Conservation (phyloP, 2,888 invertebrate species). For the Thalpophila matura region DNA sequence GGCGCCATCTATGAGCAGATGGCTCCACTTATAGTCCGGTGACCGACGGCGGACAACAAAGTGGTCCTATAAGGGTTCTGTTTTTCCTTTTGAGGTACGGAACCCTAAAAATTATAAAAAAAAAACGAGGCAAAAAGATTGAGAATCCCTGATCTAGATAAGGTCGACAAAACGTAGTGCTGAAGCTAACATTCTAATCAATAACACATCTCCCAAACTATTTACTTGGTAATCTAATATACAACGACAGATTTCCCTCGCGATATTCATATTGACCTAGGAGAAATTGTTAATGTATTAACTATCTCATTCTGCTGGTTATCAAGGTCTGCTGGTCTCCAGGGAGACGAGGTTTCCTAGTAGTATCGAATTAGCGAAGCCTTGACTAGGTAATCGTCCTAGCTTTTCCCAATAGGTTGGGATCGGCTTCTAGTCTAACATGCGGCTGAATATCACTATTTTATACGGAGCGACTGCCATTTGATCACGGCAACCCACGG, state of each 20-base stretch:
- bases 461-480: too few relatives aligned
- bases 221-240: slow-evolving; percentile 34
- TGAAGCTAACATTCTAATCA: slow-evolving; percentile 5
- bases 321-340: slow-evolving; percentile 21
- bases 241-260: slow-evolving; percentile 43
- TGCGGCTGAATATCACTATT: too few relatives aligned
- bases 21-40: too few relatives aligned
- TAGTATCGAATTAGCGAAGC: slow-evolving; percentile 9
- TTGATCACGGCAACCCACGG: too few relatives aligned
- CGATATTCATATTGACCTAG: slow-evolving; percentile 22
- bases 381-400: not conserved
- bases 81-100: too few relatives aligned
- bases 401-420: not conserved
- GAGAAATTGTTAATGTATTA: slow-evolving; percentile 29
- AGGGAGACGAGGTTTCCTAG: slow-evolving; percentile 3
- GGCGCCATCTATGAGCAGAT: too few relatives aligned
- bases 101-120: too few relatives aligned
- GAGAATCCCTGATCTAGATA: too few relatives aligned
- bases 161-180: not conserved
- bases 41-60: too few relatives aligned
- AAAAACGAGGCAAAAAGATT: too few relatives aligned
- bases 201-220: slow-evolving; percentile 3
- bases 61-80: too few relatives aligned
- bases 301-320: not conserved
- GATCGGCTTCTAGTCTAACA: too few relatives aligned